phyloP scores from a whole-genome alignment of 2,113 vertebrate genomes.

The Bos javanicus region DNA sequence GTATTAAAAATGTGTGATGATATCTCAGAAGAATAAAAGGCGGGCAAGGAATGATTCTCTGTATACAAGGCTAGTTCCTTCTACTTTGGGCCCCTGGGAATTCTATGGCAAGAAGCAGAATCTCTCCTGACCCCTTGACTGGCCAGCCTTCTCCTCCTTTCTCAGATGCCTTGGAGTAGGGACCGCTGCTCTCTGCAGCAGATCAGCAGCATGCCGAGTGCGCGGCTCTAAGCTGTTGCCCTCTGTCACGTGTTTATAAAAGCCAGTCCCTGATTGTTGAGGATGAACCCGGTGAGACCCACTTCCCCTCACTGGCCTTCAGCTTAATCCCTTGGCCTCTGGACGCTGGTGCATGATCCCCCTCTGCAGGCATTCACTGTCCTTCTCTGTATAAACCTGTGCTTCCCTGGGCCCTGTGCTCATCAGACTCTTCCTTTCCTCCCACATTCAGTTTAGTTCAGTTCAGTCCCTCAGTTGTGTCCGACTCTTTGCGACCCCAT shows the following conservation, averaged over 20 bases:
- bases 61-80: neutral
- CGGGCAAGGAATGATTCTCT: neutral
- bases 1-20: neutral
- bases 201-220: fast-evolving
- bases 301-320: neutral
- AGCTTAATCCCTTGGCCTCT: neutral
- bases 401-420: neutral
- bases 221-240: fast-evolving
- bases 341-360: neutral
- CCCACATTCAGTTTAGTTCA: neutral
- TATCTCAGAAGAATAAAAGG: neutral
- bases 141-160: neutral
- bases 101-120: neutral
- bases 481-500: too few species aligned
- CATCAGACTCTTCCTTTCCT: neutral
- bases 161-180: neutral
- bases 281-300: neutral
- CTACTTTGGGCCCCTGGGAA: neutral
- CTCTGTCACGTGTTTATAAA: neutral
- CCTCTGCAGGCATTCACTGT: neutral
- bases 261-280: neutral
- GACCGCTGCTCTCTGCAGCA: neutral
- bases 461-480: too few species aligned
- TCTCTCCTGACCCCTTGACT: neutral
- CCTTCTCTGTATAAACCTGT: neutral